A percentile compares a stretch with the other conserved stretches of the same genome.
phyloP scores from a whole-genome alignment of 2,113 vertebrate genomes.

The Cisticola juncidis region DNA sequence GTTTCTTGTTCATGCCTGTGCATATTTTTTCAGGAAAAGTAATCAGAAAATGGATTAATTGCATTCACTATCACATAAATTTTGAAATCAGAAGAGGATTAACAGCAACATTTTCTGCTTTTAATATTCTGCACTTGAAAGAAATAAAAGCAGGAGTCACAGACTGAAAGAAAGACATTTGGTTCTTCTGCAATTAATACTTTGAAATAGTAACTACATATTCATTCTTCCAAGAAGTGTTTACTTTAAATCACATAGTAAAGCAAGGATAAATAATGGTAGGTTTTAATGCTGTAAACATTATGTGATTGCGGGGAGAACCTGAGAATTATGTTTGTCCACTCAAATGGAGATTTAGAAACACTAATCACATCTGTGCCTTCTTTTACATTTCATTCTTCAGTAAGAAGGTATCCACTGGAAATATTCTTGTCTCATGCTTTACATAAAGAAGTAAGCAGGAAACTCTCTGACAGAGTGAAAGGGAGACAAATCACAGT shows the following conservation, averaged over 20 bases:
- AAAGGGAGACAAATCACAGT: background rate
- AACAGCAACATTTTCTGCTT: background rate
- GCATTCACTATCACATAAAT: background rate
- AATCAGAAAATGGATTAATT: constrained; percentile 20
- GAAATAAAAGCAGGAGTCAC: background rate
- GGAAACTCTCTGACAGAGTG: background rate
- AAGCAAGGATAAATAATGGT: background rate
- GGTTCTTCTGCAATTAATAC: background rate
- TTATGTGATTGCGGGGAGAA: background rate
- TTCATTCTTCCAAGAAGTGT: background rate
- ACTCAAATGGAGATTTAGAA: background rate
- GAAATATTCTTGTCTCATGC: background rate
- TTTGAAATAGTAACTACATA: background rate
- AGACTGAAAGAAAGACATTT: background rate
- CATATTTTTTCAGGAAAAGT: background rate
- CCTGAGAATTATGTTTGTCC: background rate
- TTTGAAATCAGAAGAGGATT: constrained; percentile 8
- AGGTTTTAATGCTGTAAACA: background rate
- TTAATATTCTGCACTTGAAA: background rate
- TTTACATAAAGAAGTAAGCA: background rate
- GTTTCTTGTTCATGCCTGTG: background rate
- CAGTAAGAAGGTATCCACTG: background rate
- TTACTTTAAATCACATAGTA: background rate
- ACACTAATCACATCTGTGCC: background rate
- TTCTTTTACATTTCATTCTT: background rate